Evolutionary conservation across 2,113 vertebrate genomes (phyloP), one percentile per base, ranked within the genome.

Genomic region (Lethenteron camtschaticum): DNA sequence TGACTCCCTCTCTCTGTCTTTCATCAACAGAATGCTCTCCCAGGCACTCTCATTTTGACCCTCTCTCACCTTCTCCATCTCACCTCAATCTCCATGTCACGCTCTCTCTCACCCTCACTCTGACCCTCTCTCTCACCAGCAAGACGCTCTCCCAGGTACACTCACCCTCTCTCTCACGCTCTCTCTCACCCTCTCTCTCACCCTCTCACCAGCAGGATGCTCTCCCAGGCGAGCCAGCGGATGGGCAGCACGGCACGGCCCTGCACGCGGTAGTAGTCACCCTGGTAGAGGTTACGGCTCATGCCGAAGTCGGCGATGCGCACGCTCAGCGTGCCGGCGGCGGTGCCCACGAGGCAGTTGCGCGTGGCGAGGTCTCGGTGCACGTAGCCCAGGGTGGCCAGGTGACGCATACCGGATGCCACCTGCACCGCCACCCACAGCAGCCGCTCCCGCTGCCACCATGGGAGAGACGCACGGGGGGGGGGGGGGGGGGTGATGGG

Each of bases 221-320:
- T 87, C 77, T 87, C 85, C 85, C 85, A 87, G 73, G 85, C 83
- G 85, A 87, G 86, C 85, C 85, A 87, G 3, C 85, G 82, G 16
- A 87, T 87, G 1, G 85, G 85, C 76, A 87, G 78, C 74, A 86
- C 85, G 0, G 85, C 85, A 0, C 85, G 78, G 68, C 85, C 85
- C 75, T 86, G 85, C 78, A 87, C 86, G 69, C 85, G 82, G 76
- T 87, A 87, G 77, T 87, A 87, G 78, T 87, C 85, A 3, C 85
- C 84, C 70, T 83, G 86, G 82, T 87, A 87, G 12, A 87, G 76
- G 75, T 87, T 87, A 9, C 85, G 75, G 77, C 85, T 87, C 85
- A 87, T 87, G 56, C 85, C 85, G 3, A 87, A 87, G 77, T 87
- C 85, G 0, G 85, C 81, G 11, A 87, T 86, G 80, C 86, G 86